Percentiles rank a stretch among this genome's conserved stretches.
These are phyloP conservation scores for Hypocryptadius cinnamomeus DNA, from an alignment of 2,113 vertebrate genomes.

Conservation along the genomic window DNA sequence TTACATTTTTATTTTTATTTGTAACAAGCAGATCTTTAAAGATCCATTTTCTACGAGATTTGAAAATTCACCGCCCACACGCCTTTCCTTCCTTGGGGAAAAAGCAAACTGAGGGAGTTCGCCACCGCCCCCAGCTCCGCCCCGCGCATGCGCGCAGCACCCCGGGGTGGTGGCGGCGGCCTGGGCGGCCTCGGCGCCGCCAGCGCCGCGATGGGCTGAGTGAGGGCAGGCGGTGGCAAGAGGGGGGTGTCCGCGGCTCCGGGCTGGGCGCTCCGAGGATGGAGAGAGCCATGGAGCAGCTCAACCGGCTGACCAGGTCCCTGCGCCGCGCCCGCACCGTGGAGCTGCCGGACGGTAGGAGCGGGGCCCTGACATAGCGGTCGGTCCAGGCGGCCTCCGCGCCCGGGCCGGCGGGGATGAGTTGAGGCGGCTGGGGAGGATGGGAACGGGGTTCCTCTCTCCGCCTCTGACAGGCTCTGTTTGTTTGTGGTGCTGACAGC, in stretches of 20 bases:
- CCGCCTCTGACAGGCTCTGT: background rate
- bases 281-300: conserved; percentile 99
- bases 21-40: background rate
- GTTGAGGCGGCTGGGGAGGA: background rate
- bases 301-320: conserved; percentile 90
- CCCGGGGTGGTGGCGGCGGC: background rate
- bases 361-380: background rate
- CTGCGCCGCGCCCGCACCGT: conserved; percentile 93
- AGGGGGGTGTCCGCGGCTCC: background rate
- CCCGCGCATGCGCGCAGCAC: background rate
- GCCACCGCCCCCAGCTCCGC: background rate
- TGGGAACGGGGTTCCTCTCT: background rate
- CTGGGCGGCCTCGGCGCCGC: fast-evolving
- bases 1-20: background rate
- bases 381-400: background rate
- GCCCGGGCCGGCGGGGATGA: background rate
- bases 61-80: fast-evolving
- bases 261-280: conserved; percentile 74
- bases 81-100: fast-evolving
- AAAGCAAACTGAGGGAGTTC: background rate
- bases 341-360: conserved; percentile 90
- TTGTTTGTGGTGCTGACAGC: background rate
- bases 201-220: conserved; percentile 19
- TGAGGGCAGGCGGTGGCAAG: background rate
- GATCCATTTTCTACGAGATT: fast-evolving